These are phyloP conservation scores for Illadopsis cleaveri DNA, from an alignment of 2,113 vertebrate species.

Conservation along the genomic window DNA sequence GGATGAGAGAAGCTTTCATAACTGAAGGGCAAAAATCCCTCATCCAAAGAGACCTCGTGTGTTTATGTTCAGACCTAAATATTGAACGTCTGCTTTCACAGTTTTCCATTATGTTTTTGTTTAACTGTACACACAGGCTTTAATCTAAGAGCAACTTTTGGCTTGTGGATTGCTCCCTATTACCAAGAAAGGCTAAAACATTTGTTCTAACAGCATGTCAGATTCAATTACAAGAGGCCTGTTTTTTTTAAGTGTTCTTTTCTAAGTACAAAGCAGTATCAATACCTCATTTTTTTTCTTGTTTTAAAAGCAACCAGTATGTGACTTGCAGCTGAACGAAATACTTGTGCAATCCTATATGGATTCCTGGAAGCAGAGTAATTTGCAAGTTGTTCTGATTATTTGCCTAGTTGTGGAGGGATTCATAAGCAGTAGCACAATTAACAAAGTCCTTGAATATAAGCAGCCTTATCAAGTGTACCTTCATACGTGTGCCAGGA, in stretches of 20 bases:
- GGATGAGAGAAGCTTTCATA: neutral
- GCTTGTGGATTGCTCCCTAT: neutral
- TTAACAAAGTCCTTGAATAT: neutral
- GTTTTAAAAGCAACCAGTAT: neutral
- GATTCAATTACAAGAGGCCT: neutral
- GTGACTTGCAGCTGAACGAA: neutral
- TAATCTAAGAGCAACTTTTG: neutral
- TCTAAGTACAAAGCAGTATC: neutral
- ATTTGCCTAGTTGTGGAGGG: neutral
- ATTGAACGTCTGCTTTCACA: neutral
- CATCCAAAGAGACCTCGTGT: neutral
- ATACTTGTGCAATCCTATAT: neutral
- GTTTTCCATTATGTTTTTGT: neutral
- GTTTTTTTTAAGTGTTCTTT: neutral
- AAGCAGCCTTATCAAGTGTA: neutral
- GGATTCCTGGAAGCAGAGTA: neutral
- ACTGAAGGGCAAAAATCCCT: neutral
- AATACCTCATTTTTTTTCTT: neutral
- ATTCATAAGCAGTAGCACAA: neutral
- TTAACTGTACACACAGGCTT: neutral
- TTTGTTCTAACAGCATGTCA: neutral
- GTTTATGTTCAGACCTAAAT: neutral
- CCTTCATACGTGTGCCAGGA: neutral
- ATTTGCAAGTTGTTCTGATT: neutral
- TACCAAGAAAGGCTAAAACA: neutral